Evolutionary conservation across 2,113 vertebrate genomes (phyloP).

Genomic region (Paradisaea rubra): DNA sequence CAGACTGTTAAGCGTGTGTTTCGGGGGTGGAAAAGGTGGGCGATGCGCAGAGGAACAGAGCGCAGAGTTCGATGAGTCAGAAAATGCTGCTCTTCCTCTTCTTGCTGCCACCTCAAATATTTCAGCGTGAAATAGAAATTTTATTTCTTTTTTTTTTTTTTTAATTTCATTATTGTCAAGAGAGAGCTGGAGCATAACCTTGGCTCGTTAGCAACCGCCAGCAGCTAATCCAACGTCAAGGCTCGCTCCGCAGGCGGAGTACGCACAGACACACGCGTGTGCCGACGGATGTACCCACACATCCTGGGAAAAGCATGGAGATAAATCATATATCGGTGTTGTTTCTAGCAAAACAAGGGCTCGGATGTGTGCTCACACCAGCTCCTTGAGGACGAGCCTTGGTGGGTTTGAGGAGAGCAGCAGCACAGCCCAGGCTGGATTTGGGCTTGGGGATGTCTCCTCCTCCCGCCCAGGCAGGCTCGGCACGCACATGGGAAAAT

Average conservation of each 20-base stretch:
- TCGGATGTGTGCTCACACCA: rapidly evolving
- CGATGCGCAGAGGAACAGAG: slow-evolving; percentile 51
- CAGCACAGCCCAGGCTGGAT: neutral
- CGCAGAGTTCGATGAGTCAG: slow-evolving; percentile 65
- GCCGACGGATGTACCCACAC: rapidly evolving
- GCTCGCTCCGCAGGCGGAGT: neutral
- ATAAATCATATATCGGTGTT: rapidly evolving
- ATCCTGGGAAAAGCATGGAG: neutral
- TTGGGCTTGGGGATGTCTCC: neutral
- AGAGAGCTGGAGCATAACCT: neutral
- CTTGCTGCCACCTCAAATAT: neutral
- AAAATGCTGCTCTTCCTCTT: slow-evolving; percentile 32
- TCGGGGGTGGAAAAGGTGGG: slow-evolving; percentile 64
- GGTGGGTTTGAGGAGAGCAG: neutral
- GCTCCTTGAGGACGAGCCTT: rapidly evolving
- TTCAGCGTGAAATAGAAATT: neutral
- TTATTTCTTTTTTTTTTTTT: neutral
- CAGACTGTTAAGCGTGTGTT: slow-evolving; percentile 54
- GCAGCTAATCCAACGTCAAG: neutral
- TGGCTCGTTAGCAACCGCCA: neutral
- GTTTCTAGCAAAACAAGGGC: neutral
- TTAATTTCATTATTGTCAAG: neutral
- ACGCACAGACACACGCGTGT: rapidly evolving
- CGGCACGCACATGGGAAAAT: rapidly evolving
- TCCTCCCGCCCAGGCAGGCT: neutral